Evolutionary conservation across 1,140 invertebrate genomes (phyloP).

Genomic region (Parasteatoda tepidariorum): DNA sequence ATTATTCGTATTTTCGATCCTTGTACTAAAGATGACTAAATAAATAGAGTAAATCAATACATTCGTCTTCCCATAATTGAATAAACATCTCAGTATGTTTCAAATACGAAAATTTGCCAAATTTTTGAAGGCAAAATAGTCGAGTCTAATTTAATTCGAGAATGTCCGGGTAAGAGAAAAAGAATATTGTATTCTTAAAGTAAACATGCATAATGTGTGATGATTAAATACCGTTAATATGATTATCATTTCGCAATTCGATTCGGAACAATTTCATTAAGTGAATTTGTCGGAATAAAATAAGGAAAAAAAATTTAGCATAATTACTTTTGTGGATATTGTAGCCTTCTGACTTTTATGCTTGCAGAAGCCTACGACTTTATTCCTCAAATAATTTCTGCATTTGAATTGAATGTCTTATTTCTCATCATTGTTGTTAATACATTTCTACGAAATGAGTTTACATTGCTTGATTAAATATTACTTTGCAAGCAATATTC

Average conservation of each 20-base stretch:
- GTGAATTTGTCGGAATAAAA: neutral
- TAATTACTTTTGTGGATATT: slow-evolving; percentile 45
- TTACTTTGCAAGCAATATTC: too few relatives aligned
- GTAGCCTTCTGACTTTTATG: neutral
- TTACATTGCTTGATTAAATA: too few relatives aligned
- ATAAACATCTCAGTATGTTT: neutral
- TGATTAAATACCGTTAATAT: slow-evolving; percentile 32
- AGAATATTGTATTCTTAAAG: too few relatives aligned
- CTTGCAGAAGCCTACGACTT: neutral
- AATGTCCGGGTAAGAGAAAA: neutral
- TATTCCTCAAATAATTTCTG: neutral
- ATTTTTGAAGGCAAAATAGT: neutral
- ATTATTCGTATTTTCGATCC: too few relatives aligned
- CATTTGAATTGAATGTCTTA: neutral
- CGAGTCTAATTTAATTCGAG: neutral
- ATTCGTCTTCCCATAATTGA: neutral
- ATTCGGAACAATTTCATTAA: slow-evolving; percentile 40
- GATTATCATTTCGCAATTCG: slow-evolving; percentile 37
- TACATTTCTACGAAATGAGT: too few relatives aligned
- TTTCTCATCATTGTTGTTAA: too few relatives aligned
- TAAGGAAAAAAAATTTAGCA: neutral
- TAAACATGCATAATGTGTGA: neutral
- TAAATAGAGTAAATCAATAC: too few relatives aligned
- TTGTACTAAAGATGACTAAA: too few relatives aligned
- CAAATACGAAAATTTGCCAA: neutral